A percentile compares a stretch with the other conserved stretches of the same genome.
Conservation (phyloP, 2,113 vertebrate species). For the Uropsilus gracilis region DNA sequence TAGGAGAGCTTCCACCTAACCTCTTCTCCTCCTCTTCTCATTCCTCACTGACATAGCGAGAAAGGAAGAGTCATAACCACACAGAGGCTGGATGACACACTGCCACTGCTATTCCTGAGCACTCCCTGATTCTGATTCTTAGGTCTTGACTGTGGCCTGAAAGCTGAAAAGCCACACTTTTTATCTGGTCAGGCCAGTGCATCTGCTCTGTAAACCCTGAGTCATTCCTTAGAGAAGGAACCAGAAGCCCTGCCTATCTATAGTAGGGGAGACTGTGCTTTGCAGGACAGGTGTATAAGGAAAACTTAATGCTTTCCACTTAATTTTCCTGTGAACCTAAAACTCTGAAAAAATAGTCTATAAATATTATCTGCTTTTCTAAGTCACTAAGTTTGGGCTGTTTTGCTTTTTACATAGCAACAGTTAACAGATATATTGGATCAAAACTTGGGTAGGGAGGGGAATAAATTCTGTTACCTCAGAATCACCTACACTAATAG, state of each 20-base stretch:
- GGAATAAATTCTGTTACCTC: background rate
- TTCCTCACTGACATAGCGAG: background rate
- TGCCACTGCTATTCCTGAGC: background rate
- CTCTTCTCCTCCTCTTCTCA: background rate
- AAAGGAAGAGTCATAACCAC: background rate
- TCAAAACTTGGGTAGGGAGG: background rate
- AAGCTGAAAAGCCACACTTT: background rate
- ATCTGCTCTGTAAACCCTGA: background rate
- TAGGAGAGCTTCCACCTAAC: background rate
- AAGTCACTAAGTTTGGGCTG: background rate
- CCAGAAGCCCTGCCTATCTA: background rate
- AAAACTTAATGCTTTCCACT: background rate
- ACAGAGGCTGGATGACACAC: background rate
- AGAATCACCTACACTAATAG: constrained; percentile 4
- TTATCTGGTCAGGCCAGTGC: background rate
- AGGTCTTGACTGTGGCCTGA: background rate
- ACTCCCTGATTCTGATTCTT: background rate
- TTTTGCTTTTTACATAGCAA: background rate
- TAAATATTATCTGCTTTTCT: background rate
- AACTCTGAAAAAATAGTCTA: constrained; percentile 6
- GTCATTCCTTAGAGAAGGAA: background rate
- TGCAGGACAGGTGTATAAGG: too few relatives aligned
- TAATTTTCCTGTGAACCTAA: constrained; percentile 17
- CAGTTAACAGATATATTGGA: background rate
- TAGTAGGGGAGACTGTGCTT: background rate